Base-by-base conservation (phyloP, 2,797 vertebrate species). In the Pagetopsis macropterus region DNA sequence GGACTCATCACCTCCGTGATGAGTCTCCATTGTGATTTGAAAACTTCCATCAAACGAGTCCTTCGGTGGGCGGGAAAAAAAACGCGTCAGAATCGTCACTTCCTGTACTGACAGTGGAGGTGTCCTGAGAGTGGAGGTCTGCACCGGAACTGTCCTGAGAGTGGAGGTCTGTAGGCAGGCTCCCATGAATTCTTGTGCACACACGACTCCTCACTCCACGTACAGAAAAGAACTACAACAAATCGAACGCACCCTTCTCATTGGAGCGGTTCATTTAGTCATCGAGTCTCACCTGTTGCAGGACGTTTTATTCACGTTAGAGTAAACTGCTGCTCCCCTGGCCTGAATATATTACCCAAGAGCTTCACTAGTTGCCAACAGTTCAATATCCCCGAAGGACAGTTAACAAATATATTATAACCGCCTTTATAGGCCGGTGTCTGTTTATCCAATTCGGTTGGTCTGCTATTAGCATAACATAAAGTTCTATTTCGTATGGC, bases 281-380 rank as follows among this genome's bases (percentile, higher is more conserved):
- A 4, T 5, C 0, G 11, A 14, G n/a, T 3, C 41, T 11, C 27
- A 45, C 51, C 64, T 52, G 41, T 6, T 2, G 9, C 13, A 6
- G n/a, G 6, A 10, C 5, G 1, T 8, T 9, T 11, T 1, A 1
- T 8, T 19, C 11, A 69, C 46, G 27, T 16, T 21, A 2, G 16
- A 9, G 21, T 0, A 11, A 27, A 15, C 46, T 5, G 23, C 9
- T 1, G 11, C 41, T 54, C n/a, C 33, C 33, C 33, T 16, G 15
- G 14, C 5, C 0, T 16, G 15, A n/a, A 13, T 16, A 0, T n/a
- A 4, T 1, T 3, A 5, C 1, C 37, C 15, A 4, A 52, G 19
- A 50, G 4, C 1, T 3, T 0, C 46, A 1, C 14, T 15, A 3
- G 14, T 8, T 15, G 8, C 1, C 15, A 4, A 15, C 56, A 43